Percentiles rank a stretch among this genome's conserved stretches.
phyloP scores from a whole-genome alignment of 2,888 invertebrate species.

The Clanis bilineata region DNA sequence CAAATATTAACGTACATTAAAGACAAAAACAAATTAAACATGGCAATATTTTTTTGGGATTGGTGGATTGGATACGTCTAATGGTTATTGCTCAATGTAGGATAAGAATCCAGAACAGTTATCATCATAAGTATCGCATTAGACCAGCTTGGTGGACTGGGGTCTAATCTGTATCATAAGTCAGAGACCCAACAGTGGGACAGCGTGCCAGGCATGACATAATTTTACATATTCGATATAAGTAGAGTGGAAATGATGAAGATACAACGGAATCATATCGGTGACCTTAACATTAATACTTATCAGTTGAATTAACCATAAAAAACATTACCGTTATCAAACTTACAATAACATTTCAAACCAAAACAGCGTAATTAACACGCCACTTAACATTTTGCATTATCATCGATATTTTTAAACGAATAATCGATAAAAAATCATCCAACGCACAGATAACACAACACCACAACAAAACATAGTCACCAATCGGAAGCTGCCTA shows the following conservation, averaged over 20 bases:
- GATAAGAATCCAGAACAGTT: no score
- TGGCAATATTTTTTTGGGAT: no score
- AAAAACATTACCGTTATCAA: background rate
- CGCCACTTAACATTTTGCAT: background rate
- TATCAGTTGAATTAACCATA: background rate
- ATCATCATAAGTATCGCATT: no score
- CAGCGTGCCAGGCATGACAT: no score
- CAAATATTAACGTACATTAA: no score
- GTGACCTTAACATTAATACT: background rate
- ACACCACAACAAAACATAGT: background rate
- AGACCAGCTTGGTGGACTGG: no score
- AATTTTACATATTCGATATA: background rate
- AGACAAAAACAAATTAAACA: no score
- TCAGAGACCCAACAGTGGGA: no score
- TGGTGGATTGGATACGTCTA: no score
- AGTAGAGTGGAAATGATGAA: background rate
- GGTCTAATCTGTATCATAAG: no score
- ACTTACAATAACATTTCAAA: constrained; percentile 6
- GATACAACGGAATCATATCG: background rate
- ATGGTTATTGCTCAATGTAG: no score
- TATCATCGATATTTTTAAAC: background rate
- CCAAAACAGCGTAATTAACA: background rate
- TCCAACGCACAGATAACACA: constrained; percentile 1
- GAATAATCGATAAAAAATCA: constrained; percentile 1
- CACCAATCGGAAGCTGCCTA: constrained; percentile 10